Conservation (phyloP, 2,797 vertebrate genomes). For the Chloroceryle amazona region DNA sequence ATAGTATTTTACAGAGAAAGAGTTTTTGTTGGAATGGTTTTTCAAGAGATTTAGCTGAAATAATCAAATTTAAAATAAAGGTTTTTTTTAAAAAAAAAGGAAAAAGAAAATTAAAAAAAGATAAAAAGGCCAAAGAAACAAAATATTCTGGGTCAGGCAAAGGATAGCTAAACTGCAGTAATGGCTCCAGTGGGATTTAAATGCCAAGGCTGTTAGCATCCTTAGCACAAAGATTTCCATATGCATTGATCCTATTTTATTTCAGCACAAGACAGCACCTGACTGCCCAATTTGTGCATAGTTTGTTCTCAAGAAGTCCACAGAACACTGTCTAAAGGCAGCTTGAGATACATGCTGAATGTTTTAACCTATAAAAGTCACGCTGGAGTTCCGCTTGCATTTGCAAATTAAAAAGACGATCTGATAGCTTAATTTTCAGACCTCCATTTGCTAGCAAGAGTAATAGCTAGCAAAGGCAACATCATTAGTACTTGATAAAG, state of each 20-base stretch:
- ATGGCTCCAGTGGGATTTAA: slow-evolving; percentile 7
- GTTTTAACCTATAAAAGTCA: neutral
- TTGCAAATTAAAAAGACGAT: neutral
- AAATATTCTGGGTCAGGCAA: slow-evolving; percentile 13
- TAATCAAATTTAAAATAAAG: neutral
- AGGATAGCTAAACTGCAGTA: neutral
- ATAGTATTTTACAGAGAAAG: neutral
- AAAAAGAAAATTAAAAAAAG: neutral
- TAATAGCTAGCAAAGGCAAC: neutral
- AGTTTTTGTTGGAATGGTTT: neutral
- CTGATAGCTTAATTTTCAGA: neutral
- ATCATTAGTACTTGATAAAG: neutral
- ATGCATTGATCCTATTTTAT: neutral
- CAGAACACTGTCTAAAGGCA: neutral
- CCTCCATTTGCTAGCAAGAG: neutral
- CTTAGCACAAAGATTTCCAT: neutral
- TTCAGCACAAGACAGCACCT: neutral
- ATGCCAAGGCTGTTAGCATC: neutral
- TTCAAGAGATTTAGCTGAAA: slow-evolving; percentile 28
- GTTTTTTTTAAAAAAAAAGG: neutral
- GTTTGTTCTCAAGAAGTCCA: neutral
- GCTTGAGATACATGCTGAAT: neutral
- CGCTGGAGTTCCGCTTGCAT: neutral
- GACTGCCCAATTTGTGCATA: neutral
- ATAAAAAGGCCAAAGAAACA: slow-evolving; percentile 26